Evolutionary conservation across 1,140 invertebrate species (phyloP).

Genomic region (Drosophila rhopaloa): DNA sequence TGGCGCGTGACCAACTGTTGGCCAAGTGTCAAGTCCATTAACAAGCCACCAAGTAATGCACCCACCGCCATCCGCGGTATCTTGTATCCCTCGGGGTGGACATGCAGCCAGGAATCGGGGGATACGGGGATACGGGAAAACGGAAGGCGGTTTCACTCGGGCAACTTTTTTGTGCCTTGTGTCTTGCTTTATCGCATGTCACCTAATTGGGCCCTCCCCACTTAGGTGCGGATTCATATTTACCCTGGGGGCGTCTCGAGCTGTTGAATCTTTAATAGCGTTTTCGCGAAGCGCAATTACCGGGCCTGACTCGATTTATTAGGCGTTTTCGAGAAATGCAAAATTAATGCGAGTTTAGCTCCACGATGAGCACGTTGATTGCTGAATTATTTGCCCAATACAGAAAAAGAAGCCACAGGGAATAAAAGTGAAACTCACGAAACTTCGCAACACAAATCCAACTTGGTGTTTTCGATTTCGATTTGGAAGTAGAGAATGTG

Average conservation of each 20-base stretch:
- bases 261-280: conserved; percentile 64
- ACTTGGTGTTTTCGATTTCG: conserved; percentile 33
- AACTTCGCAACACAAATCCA: conserved; percentile 31
- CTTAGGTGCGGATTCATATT: conserved; percentile 44
- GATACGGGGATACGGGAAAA: too few species aligned
- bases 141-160: background rate
- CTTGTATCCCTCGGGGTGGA: conserved; percentile 11
- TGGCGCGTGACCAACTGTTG: conserved; percentile 51
- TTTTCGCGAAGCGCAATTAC: conserved; percentile 41
- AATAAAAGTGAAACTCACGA: conserved; percentile 68
- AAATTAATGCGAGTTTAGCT: conserved; percentile 68
- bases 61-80: conserved; percentile 3
- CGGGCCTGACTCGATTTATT: conserved; percentile 57
- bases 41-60: conserved; percentile 33
- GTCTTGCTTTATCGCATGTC: conserved; percentile 60
- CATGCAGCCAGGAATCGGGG: conserved; percentile 1
- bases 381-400: conserved; percentile 57
- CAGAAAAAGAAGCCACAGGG: conserved; percentile 4
- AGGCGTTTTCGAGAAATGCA: conserved; percentile 60
- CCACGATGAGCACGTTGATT: conserved; percentile 58
- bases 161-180: conserved; percentile 14
- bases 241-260: conserved; percentile 38
- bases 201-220: conserved; percentile 59
- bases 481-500: conserved; percentile 27
- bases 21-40: conserved; percentile 58